phyloP scores from a whole-genome alignment of 2,797 vertebrate species.

The Hyperoplus lanceolatus region DNA sequence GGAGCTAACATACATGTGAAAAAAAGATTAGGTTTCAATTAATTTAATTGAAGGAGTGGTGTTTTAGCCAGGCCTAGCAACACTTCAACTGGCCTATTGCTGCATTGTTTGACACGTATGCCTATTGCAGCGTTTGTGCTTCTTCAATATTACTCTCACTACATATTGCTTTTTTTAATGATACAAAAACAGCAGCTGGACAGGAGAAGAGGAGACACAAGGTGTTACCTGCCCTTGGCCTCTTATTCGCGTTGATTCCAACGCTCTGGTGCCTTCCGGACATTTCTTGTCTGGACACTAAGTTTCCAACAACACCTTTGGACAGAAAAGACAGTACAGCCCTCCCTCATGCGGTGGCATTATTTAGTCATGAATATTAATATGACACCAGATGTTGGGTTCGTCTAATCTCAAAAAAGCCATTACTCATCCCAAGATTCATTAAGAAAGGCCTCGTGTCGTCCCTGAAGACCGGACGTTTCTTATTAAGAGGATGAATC shows the following conservation, averaged over 20 bases:
- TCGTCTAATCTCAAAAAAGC: constrained; percentile 67
- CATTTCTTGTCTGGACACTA: constrained; percentile 33
- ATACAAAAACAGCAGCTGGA: constrained; percentile 6
- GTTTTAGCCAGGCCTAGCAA: constrained; percentile 2
- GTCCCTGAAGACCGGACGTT: constrained; percentile 75
- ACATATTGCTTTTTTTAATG: neutral
- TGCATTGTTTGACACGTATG: neutral
- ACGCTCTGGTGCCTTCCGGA: constrained; percentile 22
- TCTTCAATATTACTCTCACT: neutral
- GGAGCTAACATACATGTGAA: constrained; percentile 18
- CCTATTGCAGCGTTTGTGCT: neutral
- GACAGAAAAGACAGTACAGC: constrained; percentile 37
- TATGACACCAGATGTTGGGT: constrained; percentile 70
- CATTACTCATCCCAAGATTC: constrained; percentile 73
- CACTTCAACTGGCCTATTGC: neutral
- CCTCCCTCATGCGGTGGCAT: constrained; percentile 56
- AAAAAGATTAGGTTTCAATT: constrained; percentile 1
- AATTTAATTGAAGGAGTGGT: neutral
- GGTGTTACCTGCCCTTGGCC: constrained; percentile 59
- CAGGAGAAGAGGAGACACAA: constrained; percentile 8
- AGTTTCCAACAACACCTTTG: constrained; percentile 46
- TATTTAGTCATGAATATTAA: constrained; percentile 70
- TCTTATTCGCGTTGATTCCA: constrained; percentile 35
- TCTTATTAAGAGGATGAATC: constrained; percentile 83
- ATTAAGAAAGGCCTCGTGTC: constrained; percentile 71